Evolutionary conservation across 2,888 invertebrate genomes (phyloP), one percentile per base, ranked within the genome.

Genomic region (Tipula lateralis): DNA sequence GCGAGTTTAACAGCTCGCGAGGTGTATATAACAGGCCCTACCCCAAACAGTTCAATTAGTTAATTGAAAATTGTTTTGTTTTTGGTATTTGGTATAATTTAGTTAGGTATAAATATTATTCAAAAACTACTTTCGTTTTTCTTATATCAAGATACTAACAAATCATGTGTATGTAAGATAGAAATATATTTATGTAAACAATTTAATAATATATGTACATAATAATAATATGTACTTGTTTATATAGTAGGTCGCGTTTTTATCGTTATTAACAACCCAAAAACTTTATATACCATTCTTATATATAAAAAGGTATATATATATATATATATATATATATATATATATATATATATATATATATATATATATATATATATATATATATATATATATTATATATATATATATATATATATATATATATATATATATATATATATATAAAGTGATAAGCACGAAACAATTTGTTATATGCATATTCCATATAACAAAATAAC

Each of bases 21-120:
- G 24, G 24, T 24, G 24, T 66, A 24, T 66, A 66, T 66, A 66
- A 12, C 12, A 66, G 66, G 9, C 24, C 66, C 24, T 66, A 66
- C 24, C 66, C 66, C 24, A 66, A 66, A 66, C 66, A 66, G 66
- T 24, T 66, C 66, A 66, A 66, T 66, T 66, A 66, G 66, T 66
- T 66, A 66, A 66, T 66, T 66, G 66, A 66, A n/a, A n/a, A 24
- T 66, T 66, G 44, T 44, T 66, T 66, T 66, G n/a, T 39, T 66
- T 19, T 19, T 24, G 66, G 66, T 24, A 39, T 66, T 66, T 66
- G 66, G 24, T 66, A 66, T 24, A 66, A 66, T 24, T 66, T 66
- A 66, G 24, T 44, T 44, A 44, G 2, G 16, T 24, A 24, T n/a
- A 44, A 36, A 36, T n/a, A 36, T 9, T 44, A 44, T n/a, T 44